A percentile compares a stretch with the other conserved stretches of the same genome.
Conservation (phyloP, 2,113 vertebrate genomes). For the Stegostoma tigrinum region DNA sequence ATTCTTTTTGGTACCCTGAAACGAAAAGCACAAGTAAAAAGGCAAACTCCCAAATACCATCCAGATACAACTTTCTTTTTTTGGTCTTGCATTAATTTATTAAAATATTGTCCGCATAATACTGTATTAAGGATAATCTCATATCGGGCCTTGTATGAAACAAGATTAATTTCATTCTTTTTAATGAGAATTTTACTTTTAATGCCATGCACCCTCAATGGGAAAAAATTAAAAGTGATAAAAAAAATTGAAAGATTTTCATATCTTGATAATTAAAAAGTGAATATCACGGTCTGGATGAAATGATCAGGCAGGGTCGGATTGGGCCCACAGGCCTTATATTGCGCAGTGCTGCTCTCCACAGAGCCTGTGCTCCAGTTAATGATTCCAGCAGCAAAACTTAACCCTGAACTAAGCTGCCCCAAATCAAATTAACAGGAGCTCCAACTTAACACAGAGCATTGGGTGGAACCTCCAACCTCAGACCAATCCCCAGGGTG, state of each 20-base stretch:
- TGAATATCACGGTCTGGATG: slow-evolving; percentile 29
- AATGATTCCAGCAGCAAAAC: slow-evolving; percentile 27
- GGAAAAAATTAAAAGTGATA: slow-evolving; percentile 37
- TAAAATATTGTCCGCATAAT: slow-evolving; percentile 34
- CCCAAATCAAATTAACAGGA: slow-evolving; percentile 31
- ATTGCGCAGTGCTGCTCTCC: slow-evolving; percentile 16
- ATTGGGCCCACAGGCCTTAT: slow-evolving; percentile 29
- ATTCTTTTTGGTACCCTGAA: neutral
- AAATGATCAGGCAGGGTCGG: slow-evolving; percentile 24
- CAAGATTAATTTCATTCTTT: slow-evolving; percentile 38
- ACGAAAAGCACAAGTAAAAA: neutral
- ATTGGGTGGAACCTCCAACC: slow-evolving; percentile 1
- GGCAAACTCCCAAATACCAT: neutral
- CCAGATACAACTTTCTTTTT: slow-evolving; percentile 26
- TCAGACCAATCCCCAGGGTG: neutral
- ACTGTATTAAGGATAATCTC: slow-evolving; percentile 36
- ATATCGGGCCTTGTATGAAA: slow-evolving; percentile 33
- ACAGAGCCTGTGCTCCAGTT: slow-evolving; percentile 30
- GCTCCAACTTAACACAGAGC: slow-evolving; percentile 5
- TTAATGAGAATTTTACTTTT: slow-evolving; percentile 37
- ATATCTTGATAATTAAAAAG: slow-evolving; percentile 38
- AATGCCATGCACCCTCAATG: slow-evolving; percentile 36
- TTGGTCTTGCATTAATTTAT: slow-evolving; percentile 31
- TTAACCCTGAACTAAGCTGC: slow-evolving; percentile 28
- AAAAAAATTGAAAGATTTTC: slow-evolving; percentile 37